Evolutionary conservation across 2,113 vertebrate genomes (phyloP).

Genomic region (Apodemus speciosus): DNA sequence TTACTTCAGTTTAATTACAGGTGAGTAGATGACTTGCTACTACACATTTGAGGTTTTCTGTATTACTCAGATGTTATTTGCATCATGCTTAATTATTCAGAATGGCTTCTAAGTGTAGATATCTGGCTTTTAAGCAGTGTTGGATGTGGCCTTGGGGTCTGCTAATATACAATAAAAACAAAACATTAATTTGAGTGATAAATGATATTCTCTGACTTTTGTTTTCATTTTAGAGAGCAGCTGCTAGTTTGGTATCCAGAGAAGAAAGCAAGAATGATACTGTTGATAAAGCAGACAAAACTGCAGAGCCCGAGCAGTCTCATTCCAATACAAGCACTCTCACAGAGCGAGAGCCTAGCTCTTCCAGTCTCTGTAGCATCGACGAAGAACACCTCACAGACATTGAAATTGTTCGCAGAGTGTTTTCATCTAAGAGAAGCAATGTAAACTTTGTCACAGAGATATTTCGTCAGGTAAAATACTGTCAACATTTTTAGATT

Average conservation of each 20-base stretch:
- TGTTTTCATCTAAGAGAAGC: conserved; percentile 95
- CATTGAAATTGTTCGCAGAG: conserved; percentile 97
- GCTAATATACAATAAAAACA: conserved; percentile 16
- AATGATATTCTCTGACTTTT: conserved; percentile 26
- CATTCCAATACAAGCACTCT: conserved; percentile 98
- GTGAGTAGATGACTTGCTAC: background rate
- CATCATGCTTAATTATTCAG: conserved; percentile 50
- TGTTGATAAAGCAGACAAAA: conserved; percentile 86
- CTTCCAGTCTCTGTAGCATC: conserved; percentile 98
- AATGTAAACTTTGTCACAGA: conserved; percentile 99
- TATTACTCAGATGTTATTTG: conserved; percentile 49
- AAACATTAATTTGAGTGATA: background rate
- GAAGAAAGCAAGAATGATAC: conserved; percentile 89
- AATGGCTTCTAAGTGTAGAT: conserved; percentile 38
- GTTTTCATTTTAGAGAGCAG: conserved; percentile 91
- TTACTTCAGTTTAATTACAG: background rate
- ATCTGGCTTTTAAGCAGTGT: conserved; percentile 9
- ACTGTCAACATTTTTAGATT: conserved; percentile 50
- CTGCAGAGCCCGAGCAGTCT: conserved; percentile 92
- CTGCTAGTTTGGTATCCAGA: conserved; percentile 94
- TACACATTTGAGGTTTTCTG: conserved; percentile 8
- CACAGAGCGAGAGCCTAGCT: conserved; percentile 98
- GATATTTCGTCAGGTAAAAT: conserved; percentile 97
- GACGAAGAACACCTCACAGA: conserved; percentile 98
- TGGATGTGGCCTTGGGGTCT: conserved; percentile 35